Evolutionary conservation across 2,113 vertebrate genomes (phyloP).

Genomic region (Motacilla alba): DNA sequence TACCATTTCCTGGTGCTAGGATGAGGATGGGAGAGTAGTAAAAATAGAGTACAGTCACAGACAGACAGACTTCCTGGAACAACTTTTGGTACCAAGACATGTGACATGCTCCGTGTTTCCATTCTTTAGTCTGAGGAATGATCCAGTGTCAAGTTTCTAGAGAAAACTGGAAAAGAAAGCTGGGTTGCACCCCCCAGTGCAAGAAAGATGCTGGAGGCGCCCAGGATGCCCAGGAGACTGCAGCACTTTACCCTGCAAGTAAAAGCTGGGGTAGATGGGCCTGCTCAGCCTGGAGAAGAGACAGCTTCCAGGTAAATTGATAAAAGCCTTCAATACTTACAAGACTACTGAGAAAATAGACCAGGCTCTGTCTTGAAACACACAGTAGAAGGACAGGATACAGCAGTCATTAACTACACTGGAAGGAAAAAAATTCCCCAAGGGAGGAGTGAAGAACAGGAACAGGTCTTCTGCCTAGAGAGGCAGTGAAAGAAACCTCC

Average conservation of each 20-base stretch:
- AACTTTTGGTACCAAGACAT: background rate
- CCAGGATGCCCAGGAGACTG: background rate
- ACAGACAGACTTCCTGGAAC: background rate
- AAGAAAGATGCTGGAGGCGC: background rate
- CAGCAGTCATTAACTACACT: background rate
- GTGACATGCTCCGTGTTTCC: background rate
- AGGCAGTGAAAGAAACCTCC: background rate
- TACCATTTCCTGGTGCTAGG: background rate
- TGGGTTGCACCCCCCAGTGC: background rate
- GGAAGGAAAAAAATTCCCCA: background rate
- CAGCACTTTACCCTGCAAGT: background rate
- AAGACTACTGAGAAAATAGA: background rate
- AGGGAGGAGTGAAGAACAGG: background rate
- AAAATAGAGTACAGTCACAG: background rate
- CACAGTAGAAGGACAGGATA: background rate
- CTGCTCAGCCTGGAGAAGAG: background rate
- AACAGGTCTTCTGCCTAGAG: background rate
- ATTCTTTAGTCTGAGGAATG: background rate
- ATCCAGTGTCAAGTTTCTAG: background rate
- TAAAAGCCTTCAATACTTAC: background rate
- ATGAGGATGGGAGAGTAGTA: background rate
- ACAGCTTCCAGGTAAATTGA: background rate
- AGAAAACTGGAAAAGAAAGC: background rate
- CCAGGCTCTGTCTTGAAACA: background rate
- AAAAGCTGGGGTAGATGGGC: background rate